phyloP scores from a whole-genome alignment of 2,797 vertebrate species.

The Brachyrhaphis roseni region DNA sequence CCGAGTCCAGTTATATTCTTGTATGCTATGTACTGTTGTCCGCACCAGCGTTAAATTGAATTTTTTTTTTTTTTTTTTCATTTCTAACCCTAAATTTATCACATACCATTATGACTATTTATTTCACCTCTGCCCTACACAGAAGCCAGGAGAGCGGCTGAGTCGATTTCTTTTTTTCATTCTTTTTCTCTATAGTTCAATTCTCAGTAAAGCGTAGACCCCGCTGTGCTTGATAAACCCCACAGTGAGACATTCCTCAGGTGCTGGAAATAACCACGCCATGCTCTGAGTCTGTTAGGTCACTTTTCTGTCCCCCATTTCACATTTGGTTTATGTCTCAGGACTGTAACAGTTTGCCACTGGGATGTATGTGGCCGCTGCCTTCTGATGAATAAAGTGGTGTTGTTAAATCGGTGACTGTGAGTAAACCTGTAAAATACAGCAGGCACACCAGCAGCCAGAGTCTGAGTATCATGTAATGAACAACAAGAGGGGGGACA shows the following conservation, averaged over 20 bases:
- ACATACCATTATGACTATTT: conserved; percentile 22
- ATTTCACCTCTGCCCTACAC: conserved; percentile 12
- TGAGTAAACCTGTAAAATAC: not conserved
- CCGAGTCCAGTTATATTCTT: conserved; percentile 5
- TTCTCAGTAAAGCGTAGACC: conserved; percentile 43
- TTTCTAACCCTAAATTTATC: conserved; percentile 34
- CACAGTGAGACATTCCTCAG: conserved; percentile 55
- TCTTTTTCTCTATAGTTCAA: conserved; percentile 31
- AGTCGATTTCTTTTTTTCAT: conserved; percentile 11
- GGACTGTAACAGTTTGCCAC: conserved; percentile 38
- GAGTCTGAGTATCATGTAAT: conserved; percentile 41
- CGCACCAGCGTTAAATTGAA: conserved; percentile 4
- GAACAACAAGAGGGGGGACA: not conserved
- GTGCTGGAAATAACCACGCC: conserved; percentile 59
- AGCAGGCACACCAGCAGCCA: conserved; percentile 34
- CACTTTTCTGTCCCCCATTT: conserved; percentile 33
- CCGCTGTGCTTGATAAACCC: conserved; percentile 55
- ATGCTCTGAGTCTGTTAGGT: conserved; percentile 41
- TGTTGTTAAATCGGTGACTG: conserved; percentile 22
- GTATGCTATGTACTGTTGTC: not conserved
- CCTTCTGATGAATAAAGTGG: conserved; percentile 32
- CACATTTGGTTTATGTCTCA: conserved; percentile 39
- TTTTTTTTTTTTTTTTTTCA: conserved; percentile 6
- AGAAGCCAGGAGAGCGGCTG: conserved; percentile 38
- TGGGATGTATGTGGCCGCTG: conserved; percentile 15